Percentiles rank a stretch among this genome's conserved stretches.
Evolutionary conservation across 2,888 invertebrate species (phyloP).

Genomic region (Mactromeris polynyma): DNA sequence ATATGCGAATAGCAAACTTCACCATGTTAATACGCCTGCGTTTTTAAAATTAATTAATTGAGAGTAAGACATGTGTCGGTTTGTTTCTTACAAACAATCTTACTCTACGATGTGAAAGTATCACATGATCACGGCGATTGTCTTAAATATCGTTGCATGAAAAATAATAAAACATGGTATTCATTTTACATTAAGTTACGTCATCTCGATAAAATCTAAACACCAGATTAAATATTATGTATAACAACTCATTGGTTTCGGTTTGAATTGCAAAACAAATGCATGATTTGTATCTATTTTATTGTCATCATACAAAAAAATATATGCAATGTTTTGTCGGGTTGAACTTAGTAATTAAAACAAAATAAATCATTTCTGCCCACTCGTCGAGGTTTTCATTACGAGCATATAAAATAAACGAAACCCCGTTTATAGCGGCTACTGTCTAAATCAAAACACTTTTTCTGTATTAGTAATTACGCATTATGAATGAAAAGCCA

Average conservation of each 20-base stretch:
- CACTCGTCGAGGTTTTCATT: background rate
- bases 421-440: background rate
- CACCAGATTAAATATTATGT: too few relatives aligned
- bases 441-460: background rate
- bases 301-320: background rate
- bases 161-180: too few relatives aligned
- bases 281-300: background rate
- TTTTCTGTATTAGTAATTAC: conserved; percentile 8
- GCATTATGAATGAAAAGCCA: conserved; percentile 9
- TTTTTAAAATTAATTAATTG: too few relatives aligned
- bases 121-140: too few relatives aligned
- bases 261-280: background rate
- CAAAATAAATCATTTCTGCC: background rate
- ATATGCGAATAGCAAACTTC: too few relatives aligned
- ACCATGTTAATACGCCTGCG: too few relatives aligned
- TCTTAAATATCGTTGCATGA: too few relatives aligned
- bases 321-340: background rate
- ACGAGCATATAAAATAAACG: background rate
- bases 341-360: background rate
- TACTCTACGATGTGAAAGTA: too few relatives aligned
- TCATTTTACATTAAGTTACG: background rate
- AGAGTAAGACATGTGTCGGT: too few relatives aligned
- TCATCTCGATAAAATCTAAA: conserved; percentile 3
- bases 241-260: background rate
- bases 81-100: too few relatives aligned